Percentiles rank a stretch among this genome's conserved stretches.
These are phyloP conservation scores for Bibio marci DNA, from an alignment of 2,888 invertebrate species.

Conservation along the genomic window DNA sequence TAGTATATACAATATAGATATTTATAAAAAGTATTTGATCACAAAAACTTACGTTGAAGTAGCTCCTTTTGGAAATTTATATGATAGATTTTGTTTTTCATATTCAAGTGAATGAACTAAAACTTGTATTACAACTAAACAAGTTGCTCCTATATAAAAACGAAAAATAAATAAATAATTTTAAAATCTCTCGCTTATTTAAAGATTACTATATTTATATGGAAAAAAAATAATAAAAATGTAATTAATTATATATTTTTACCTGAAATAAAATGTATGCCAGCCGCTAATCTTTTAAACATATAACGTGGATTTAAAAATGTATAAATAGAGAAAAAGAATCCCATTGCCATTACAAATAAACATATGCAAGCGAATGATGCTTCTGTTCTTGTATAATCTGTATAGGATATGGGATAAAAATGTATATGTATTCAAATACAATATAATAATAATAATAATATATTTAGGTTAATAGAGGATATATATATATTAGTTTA, in stretches of 20 bases:
- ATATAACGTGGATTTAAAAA: conserved; percentile 72
- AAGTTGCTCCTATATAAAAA: conserved; percentile 44
- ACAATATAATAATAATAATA: conserved; percentile 1
- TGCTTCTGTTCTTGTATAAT: conserved; percentile 67
- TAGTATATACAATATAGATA: no score
- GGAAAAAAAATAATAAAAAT: no score
- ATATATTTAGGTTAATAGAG: neutral
- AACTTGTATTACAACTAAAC: conserved; percentile 69
- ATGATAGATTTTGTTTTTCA: conserved; percentile 44
- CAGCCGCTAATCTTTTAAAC: conserved; percentile 73
- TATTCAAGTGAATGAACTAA: conserved; percentile 55
- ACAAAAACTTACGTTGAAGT: conserved; percentile 38
- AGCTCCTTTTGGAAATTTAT: conserved; percentile 48
- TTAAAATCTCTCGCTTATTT: neutral
- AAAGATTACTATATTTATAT: no score
- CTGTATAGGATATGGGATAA: conserved; percentile 39
- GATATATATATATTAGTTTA: no score
- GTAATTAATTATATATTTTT: conserved; percentile 15
- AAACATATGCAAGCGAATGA: conserved; percentile 71
- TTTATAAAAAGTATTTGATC: no score
- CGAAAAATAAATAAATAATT: conserved; percentile 5
- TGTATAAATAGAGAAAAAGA: conserved; percentile 67
- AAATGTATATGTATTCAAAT: conserved; percentile 4
- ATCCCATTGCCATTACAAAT: conserved; percentile 64
- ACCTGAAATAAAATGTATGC: conserved; percentile 71